Evolutionary conservation across 2,888 invertebrate species (phyloP).

Genomic region (Timandra comae): DNA sequence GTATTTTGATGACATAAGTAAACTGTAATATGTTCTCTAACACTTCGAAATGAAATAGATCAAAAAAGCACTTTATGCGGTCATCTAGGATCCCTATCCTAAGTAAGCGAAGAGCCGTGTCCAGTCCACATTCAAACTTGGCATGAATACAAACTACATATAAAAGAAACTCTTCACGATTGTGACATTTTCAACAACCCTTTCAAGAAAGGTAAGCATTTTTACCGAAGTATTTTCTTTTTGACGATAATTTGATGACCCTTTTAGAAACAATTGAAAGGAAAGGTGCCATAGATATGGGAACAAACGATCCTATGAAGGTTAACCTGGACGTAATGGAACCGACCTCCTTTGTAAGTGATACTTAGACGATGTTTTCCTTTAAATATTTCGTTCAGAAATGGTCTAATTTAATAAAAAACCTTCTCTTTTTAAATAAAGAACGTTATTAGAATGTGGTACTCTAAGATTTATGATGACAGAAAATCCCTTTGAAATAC

Average conservation of each 20-base stretch:
- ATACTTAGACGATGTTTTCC: slow-evolving; percentile 12
- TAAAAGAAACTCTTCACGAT: slow-evolving; percentile 38
- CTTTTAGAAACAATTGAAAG: slow-evolving; percentile 24
- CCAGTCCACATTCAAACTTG: slow-evolving; percentile 43
- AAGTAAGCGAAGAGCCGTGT: slow-evolving; percentile 45
- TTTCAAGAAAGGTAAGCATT: slow-evolving; percentile 30
- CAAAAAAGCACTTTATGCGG: too few species aligned
- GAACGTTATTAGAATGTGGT: too few species aligned
- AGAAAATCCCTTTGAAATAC: slow-evolving; percentile 7
- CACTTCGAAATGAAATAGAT: too few species aligned
- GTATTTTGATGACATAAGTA: too few species aligned
- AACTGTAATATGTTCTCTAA: too few species aligned
- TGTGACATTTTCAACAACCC: slow-evolving; percentile 22
- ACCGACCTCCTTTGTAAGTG: slow-evolving; percentile 17
- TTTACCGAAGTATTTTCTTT: slow-evolving; percentile 15
- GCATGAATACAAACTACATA: slow-evolving; percentile 55
- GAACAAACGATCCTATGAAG: slow-evolving; percentile 18
- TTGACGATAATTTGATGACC: slow-evolving; percentile 22
- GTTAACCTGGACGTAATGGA: slow-evolving; percentile 17
- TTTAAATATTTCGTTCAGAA: neutral
- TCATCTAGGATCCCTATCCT: too few species aligned
- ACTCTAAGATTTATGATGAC: too few species aligned
- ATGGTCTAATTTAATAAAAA: too few species aligned
- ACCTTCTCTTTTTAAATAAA: too few species aligned
- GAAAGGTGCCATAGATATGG: slow-evolving; percentile 22